Evolutionary conservation across 2,888 invertebrate species (phyloP).

Genomic region (Melieria crassipennis): DNA sequence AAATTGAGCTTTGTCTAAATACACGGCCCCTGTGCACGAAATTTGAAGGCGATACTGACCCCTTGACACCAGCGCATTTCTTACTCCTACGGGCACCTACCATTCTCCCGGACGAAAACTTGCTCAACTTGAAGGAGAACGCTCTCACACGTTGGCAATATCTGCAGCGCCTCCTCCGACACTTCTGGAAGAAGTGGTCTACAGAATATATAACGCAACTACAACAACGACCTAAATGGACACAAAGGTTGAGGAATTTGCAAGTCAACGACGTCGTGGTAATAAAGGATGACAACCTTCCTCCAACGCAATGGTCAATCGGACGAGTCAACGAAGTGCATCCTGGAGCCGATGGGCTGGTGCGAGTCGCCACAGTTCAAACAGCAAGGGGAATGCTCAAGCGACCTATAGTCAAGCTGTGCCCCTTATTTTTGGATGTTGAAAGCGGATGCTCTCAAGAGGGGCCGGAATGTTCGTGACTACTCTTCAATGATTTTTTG

Average conservation of each 20-base stretch:
- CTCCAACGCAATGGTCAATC: too few species aligned
- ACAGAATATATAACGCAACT: neutral
- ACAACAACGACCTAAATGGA: neutral
- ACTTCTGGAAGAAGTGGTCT: neutral
- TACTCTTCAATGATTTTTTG: neutral
- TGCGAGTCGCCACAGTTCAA: slow-evolving; percentile 9
- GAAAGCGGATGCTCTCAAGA: slow-evolving; percentile 5
- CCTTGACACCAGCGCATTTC: slow-evolving; percentile 6
- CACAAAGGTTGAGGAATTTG: neutral
- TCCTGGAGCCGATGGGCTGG: neutral
- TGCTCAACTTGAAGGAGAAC: neutral
- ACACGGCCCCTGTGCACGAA: too few species aligned
- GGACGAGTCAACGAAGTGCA: too few species aligned
- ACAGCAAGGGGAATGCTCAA: slow-evolving; percentile 16
- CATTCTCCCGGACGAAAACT: neutral
- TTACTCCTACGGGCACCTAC: neutral
- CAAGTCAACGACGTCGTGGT: slow-evolving; percentile 10
- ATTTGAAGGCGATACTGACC: slow-evolving; percentile 15
- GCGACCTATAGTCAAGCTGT: slow-evolving; percentile 22
- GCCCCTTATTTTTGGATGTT: slow-evolving; percentile 17
- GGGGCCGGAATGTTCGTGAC: slow-evolving; percentile 14
- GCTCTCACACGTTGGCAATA: slow-evolving; percentile 1
- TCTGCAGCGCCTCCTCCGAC: neutral
- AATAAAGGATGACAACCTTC: too few species aligned
- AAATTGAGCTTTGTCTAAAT: neutral